Evolutionary conservation across 1,140 invertebrate species (phyloP).

Genomic region (Polypedilum pembai): DNA sequence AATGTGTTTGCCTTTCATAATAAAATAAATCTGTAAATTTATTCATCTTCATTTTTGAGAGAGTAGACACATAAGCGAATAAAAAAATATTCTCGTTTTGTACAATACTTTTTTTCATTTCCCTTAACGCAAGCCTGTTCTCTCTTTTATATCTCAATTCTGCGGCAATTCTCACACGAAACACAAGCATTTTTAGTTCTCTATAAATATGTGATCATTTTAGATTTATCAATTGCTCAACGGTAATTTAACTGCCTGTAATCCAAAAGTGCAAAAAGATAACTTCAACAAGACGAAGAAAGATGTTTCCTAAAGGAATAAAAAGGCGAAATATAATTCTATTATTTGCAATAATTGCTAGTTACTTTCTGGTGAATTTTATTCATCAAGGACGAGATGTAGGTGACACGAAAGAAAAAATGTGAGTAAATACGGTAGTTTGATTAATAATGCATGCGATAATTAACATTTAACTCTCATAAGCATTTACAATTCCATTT

Average conservation of each 20-base stretch:
- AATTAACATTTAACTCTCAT: not conserved
- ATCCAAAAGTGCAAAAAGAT: not conserved
- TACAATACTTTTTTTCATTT: not conserved
- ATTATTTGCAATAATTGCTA: not conserved
- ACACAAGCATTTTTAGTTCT: no score
- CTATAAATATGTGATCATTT: no score
- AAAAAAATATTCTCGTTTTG: not conserved
- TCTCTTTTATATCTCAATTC: not conserved
- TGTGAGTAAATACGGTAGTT: not conserved
- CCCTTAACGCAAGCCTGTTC: not conserved
- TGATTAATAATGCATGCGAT: not conserved
- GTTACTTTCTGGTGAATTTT: not conserved
- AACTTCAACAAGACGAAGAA: not conserved
- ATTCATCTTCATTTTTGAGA: no score
- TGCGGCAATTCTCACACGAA: no score
- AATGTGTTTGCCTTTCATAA: no score
- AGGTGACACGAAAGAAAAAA: not conserved
- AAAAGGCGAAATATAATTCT: not conserved
- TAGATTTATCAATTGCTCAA: not conserved
- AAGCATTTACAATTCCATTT: not conserved
- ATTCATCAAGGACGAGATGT: not conserved
- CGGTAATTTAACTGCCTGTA: not conserved
- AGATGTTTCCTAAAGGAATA: not conserved
- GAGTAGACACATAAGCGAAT: not conserved
- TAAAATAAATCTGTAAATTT: no score